Evolutionary conservation across 2,888 invertebrate genomes (phyloP).

Genomic region (Notodromas monacha): DNA sequence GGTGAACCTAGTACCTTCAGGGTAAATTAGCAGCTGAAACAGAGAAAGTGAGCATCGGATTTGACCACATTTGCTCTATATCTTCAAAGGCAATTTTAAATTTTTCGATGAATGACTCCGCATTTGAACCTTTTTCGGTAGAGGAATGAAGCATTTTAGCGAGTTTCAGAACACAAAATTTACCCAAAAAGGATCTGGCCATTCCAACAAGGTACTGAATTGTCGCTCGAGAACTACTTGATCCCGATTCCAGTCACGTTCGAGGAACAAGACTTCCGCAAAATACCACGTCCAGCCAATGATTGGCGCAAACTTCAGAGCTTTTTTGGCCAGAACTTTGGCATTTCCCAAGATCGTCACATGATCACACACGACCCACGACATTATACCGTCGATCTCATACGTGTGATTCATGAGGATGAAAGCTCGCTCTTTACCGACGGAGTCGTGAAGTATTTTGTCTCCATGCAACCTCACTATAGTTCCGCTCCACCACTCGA

Average conservation of each 20-base stretch:
- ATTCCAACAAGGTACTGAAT: slow-evolving; percentile 43
- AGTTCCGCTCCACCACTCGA: slow-evolving; percentile 70
- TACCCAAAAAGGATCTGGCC: slow-evolving; percentile 69
- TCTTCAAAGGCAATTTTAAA: too few species aligned
- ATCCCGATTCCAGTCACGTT: slow-evolving; percentile 66
- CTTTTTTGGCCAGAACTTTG: slow-evolving; percentile 77
- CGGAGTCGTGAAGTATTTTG: slow-evolving; percentile 28
- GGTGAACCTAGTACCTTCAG: slow-evolving; percentile 77
- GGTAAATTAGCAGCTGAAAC: slow-evolving; percentile 41
- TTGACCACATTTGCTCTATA: too few species aligned
- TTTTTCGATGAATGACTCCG: background rate
- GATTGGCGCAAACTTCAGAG: slow-evolving; percentile 39
- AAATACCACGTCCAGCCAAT: slow-evolving; percentile 92
- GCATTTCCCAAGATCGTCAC: slow-evolving; percentile 31
- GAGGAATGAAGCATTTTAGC: background rate
- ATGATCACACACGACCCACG: slow-evolving; percentile 62
- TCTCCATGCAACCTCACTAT: slow-evolving; percentile 38
- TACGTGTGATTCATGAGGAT: slow-evolving; percentile 77
- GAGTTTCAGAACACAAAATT: slow-evolving; percentile 14
- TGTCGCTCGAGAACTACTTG: slow-evolving; percentile 43
- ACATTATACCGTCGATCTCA: slow-evolving; percentile 80
- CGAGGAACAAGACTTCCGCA: slow-evolving; percentile 70
- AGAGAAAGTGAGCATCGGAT: too few species aligned
- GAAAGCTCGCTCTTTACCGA: slow-evolving; percentile 58
- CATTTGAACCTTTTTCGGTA: background rate